Evolutionary conservation across 2,113 vertebrate species (phyloP).

Genomic region (Takifugu flavidus): DNA sequence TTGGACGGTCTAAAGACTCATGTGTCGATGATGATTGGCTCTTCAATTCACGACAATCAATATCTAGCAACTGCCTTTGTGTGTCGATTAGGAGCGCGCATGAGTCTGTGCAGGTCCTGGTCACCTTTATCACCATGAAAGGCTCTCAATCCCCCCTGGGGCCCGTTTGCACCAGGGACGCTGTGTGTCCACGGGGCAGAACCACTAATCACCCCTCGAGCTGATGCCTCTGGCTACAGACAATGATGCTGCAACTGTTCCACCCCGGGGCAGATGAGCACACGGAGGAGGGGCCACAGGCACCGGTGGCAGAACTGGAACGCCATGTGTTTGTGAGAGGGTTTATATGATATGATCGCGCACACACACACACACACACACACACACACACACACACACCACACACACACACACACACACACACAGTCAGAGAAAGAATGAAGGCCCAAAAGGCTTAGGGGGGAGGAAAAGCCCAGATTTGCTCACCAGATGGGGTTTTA

Average conservation of each 20-base stretch:
- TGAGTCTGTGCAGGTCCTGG: not conserved
- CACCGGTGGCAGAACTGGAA: constrained; percentile 54
- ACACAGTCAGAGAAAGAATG: not conserved
- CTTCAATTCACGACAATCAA: constrained; percentile 36
- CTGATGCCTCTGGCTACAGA: constrained; percentile 50
- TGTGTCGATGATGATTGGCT: constrained; percentile 25
- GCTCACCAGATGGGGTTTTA: constrained; percentile 18
- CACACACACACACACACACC: constrained; percentile 9
- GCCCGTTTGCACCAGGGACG: constrained; percentile 43
- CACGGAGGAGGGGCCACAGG: constrained; percentile 46
- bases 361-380: constrained; percentile 13
- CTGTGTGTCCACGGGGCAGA: constrained; percentile 51
- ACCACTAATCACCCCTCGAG: constrained; percentile 57
- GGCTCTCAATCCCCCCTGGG: constrained; percentile 44
- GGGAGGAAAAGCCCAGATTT: constrained; percentile 34
- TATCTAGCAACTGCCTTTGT: constrained; percentile 11
- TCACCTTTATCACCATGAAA: constrained; percentile 32
- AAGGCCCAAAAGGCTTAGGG: constrained; percentile 5
- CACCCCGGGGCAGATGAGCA: constrained; percentile 52
- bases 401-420: constrained; percentile 17
- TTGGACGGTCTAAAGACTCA: constrained; percentile 11
- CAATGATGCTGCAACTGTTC: constrained; percentile 48
- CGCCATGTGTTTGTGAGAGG: constrained; percentile 70
- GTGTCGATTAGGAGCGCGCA: not conserved
- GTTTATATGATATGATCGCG: constrained; percentile 25